Conservation (phyloP, 2,888 invertebrate species). For the Erebia aethiops region DNA sequence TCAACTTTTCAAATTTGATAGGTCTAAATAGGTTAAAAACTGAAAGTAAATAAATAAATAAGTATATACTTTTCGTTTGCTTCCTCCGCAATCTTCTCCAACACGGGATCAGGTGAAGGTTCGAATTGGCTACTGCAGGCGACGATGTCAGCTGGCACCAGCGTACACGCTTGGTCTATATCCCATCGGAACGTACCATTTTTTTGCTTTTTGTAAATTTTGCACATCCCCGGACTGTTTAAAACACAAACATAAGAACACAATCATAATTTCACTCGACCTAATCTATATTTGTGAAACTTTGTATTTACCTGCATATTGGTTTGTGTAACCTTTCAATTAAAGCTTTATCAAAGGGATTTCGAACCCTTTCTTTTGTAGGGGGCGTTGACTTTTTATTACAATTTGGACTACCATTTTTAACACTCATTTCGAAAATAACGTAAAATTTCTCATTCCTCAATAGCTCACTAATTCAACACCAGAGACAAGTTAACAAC, state of each 20-base stretch:
- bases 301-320: constrained; percentile 84
- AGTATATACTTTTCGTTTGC: constrained; percentile 85
- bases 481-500: no score
- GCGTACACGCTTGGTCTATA: constrained; percentile 86
- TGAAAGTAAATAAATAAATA: constrained; percentile 18
- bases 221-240: constrained; percentile 77
- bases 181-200: constrained; percentile 82
- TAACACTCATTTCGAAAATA: constrained; percentile 74
- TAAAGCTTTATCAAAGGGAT: constrained; percentile 87
- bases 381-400: constrained; percentile 70
- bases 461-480: no score
- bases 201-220: constrained; percentile 72
- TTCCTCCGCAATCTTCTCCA: constrained; percentile 86
- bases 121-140: constrained; percentile 85
- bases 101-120: constrained; percentile 84
- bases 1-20: neutral
- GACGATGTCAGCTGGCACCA: constrained; percentile 87
- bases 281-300: no score
- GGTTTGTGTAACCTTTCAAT: constrained; percentile 86
- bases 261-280: neutral
- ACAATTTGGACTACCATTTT: constrained; percentile 60
- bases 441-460: constrained; percentile 46
- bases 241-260: constrained; percentile 6
- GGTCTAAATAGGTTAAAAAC: neutral
- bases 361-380: constrained; percentile 78